These are phyloP conservation scores for Drosophila ohnishii DNA, from an alignment of 1,140 invertebrate species.

Conservation along the genomic window DNA sequence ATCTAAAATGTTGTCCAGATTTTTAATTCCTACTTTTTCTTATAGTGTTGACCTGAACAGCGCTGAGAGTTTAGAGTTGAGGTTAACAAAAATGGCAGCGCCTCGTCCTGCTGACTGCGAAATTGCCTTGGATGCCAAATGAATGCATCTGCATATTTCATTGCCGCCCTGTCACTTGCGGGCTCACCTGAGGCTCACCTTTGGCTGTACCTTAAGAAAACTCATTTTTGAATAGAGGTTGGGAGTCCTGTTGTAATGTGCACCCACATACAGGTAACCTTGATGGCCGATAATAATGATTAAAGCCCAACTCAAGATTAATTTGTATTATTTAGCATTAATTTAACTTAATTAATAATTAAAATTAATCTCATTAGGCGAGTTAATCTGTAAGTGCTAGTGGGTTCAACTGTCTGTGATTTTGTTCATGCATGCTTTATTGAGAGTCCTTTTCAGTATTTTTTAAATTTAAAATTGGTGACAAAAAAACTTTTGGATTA, in stretches of 20 bases:
- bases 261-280: neutral
- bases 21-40: neutral
- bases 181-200: slow-evolving; percentile 18
- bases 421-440: too few species aligned
- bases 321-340: neutral
- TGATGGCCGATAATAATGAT: neutral
- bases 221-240: slow-evolving; percentile 10
- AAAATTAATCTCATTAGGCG: too few species aligned
- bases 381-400: too few species aligned
- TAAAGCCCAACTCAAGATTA: neutral
- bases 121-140: slow-evolving; percentile 65
- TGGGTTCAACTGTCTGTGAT: too few species aligned
- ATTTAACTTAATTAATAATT: neutral
- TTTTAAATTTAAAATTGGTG: too few species aligned
- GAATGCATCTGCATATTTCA: slow-evolving; percentile 69
- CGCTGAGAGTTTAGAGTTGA: slow-evolving; percentile 35
- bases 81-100: slow-evolving; percentile 66
- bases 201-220: slow-evolving; percentile 6
- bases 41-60: neutral
- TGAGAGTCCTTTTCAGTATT: too few species aligned
- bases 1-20: neutral
- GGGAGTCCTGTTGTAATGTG: neutral
- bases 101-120: slow-evolving; percentile 35
- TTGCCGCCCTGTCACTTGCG: slow-evolving; percentile 34
- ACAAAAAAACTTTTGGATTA: too few species aligned